These are phyloP conservation scores for Poecilia picta DNA, from an alignment of 2,797 vertebrate genomes.

Conservation along the genomic window DNA sequence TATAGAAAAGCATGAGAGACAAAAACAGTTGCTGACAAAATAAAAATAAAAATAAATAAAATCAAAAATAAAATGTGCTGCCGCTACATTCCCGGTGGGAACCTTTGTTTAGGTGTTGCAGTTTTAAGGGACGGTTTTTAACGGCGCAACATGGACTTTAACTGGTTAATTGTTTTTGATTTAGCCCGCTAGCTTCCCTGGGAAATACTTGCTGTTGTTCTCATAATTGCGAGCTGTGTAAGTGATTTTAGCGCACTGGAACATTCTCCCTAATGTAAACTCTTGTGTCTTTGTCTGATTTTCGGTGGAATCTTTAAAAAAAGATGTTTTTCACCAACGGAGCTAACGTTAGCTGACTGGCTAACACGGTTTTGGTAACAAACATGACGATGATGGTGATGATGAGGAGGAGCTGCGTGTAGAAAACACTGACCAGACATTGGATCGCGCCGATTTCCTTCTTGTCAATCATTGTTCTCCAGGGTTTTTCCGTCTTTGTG, in stretches of 20 bases:
- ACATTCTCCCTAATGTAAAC: not conserved
- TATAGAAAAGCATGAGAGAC: not conserved
- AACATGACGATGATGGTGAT: slow-evolving; percentile 50
- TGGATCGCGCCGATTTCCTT: slow-evolving; percentile 46
- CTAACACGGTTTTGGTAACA: slow-evolving; percentile 67
- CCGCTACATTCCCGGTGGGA: slow-evolving; percentile 26
- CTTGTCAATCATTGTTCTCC: slow-evolving; percentile 14
- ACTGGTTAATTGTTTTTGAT: slow-evolving; percentile 78
- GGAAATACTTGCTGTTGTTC: not conserved
- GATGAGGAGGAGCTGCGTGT: slow-evolving; percentile 39
- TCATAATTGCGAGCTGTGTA: not conserved
- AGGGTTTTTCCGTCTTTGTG: slow-evolving; percentile 28
- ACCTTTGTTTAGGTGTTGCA: slow-evolving; percentile 33
- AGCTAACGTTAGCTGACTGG: slow-evolving; percentile 65
- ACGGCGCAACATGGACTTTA: slow-evolving; percentile 62
- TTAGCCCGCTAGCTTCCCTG: slow-evolving; percentile 17
- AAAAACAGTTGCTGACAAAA: not conserved
- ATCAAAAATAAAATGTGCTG: no score
- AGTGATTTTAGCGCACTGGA: fast-evolving
- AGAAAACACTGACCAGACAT: slow-evolving; percentile 42
- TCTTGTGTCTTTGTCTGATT: not conserved
- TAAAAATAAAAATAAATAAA: no score
- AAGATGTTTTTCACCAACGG: slow-evolving; percentile 44
- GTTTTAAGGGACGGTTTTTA: slow-evolving; percentile 48
- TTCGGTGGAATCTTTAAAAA: slow-evolving; percentile 6